Percentiles rank a stretch among this genome's conserved stretches.
Conservation (phyloP, 2,888 invertebrate genomes). For the Ochropleura plecta region DNA sequence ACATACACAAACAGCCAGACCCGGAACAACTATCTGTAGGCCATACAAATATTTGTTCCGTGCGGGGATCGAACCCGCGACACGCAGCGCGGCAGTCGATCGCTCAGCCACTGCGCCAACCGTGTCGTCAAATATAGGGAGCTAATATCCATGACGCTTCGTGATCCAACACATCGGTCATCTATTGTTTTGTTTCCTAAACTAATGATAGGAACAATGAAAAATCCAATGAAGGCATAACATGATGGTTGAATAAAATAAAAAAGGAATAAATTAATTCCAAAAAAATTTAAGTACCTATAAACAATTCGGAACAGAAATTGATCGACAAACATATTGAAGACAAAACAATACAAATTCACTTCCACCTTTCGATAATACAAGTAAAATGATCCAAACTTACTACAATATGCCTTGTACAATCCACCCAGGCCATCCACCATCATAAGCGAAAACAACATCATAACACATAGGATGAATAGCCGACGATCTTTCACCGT, state of each 20-base stretch:
- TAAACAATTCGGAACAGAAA: neutral
- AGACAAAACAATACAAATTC: neutral
- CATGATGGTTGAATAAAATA: neutral
- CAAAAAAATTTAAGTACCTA: neutral
- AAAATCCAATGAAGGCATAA: neutral
- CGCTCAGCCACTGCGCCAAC: too few relatives aligned
- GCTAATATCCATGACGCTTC: too few relatives aligned
- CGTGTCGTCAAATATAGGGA: too few relatives aligned
- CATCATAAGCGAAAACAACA: conserved; percentile 57
- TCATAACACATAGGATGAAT: conserved; percentile 62
- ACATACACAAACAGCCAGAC: too few relatives aligned
- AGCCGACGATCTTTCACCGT: conserved; percentile 59
- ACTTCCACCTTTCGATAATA: neutral
- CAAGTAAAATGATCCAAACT: conserved; percentile 18
- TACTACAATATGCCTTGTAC: conserved; percentile 24
- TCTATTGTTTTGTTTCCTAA: neutral
- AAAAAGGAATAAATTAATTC: neutral
- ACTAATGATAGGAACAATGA: neutral
- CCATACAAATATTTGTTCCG: too few relatives aligned
- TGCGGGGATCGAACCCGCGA: too few relatives aligned
- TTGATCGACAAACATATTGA: neutral
- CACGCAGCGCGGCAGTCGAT: too few relatives aligned
- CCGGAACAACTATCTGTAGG: too few relatives aligned
- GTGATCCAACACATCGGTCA: too few relatives aligned
- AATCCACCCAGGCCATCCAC: conserved; percentile 20